Conservation (phyloP, 2,113 vertebrate species). For the Halcyon malimbica region DNA sequence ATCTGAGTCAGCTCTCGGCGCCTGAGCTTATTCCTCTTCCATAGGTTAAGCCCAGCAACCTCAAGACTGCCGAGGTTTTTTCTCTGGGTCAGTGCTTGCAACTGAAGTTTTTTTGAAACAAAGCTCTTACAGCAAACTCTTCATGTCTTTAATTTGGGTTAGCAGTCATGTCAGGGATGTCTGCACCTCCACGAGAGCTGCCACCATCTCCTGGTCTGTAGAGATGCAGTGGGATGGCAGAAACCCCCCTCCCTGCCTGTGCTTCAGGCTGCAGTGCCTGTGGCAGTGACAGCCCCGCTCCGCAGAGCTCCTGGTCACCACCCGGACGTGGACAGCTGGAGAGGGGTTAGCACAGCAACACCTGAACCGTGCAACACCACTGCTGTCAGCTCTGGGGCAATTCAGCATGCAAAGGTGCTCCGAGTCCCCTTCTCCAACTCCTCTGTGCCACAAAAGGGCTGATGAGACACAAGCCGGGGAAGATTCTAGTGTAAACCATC, state of each 20-base stretch:
- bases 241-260: neutral
- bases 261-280: neutral
- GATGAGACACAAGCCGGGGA: neutral
- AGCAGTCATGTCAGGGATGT: neutral
- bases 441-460: neutral
- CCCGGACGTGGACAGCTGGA: neutral
- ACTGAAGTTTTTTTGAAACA: neutral
- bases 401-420: neutral
- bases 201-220: neutral
- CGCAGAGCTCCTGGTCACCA: neutral
- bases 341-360: neutral
- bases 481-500: neutral
- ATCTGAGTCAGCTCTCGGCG: neutral
- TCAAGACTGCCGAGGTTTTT: neutral
- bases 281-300: accelerated
- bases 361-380: accelerated
- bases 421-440: neutral
- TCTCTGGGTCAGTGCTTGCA: neutral
- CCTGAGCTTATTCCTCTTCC: neutral
- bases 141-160: neutral
- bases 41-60: neutral
- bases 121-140: neutral
- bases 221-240: neutral
- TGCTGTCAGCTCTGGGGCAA: accelerated
- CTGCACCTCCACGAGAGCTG: neutral